Percentiles rank a stretch among this genome's conserved stretches.
These are phyloP conservation scores for Eucidaris tribuloides DNA, from an alignment of 35 echinoderm and acorn worm genomes.

Conservation along the genomic window DNA sequence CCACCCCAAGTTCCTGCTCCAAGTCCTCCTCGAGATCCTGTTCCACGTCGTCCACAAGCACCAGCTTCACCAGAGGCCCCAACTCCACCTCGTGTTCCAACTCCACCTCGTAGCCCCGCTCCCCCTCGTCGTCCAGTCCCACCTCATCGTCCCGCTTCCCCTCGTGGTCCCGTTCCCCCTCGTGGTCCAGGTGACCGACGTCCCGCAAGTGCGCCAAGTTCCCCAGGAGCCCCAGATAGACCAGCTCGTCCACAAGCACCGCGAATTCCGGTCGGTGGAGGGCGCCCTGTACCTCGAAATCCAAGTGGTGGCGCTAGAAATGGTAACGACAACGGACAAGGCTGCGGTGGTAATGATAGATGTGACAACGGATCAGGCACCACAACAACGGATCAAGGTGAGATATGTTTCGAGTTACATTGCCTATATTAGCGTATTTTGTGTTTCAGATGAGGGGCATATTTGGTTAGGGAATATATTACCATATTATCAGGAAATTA, in stretches of 20 bases:
- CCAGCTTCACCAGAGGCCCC: background rate
- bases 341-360: too few species aligned
- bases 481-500: too few species aligned
- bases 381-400: too few species aligned
- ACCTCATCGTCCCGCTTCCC: too few species aligned
- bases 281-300: background rate
- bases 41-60: too few species aligned
- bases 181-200: background rate
- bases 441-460: too few species aligned
- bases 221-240: background rate
- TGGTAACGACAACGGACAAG: background rate
- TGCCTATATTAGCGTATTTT: too few species aligned
- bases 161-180: background rate
- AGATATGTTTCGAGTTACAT: too few species aligned
- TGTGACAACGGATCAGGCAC: too few species aligned
- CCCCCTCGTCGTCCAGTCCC: background rate
- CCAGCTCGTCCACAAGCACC: background rate
- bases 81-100: background rate
- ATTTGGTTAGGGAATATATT: too few species aligned
- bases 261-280: background rate
- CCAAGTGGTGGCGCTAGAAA: background rate
- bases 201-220: background rate
- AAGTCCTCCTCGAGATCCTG: too few species aligned
- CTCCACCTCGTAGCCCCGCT: background rate
- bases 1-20: too few species aligned